Evolutionary conservation across 2,888 invertebrate species (phyloP).

Genomic region (Caenorhabditis afra): DNA sequence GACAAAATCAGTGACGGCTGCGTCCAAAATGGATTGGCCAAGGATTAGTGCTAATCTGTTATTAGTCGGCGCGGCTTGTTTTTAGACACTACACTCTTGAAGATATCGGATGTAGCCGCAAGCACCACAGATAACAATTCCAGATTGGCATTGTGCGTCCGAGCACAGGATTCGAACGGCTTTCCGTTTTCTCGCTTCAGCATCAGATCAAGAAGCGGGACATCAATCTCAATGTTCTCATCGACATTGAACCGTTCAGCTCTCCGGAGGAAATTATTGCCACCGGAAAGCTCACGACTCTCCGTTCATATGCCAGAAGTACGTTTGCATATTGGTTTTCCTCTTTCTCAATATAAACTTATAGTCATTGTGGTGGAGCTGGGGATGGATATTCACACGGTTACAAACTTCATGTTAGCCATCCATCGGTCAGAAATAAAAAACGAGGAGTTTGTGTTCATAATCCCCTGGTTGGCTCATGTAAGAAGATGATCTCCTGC

Average conservation of each 20-base stretch:
- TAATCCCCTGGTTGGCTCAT: slow-evolving; percentile 79
- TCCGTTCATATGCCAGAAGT: slow-evolving; percentile 72
- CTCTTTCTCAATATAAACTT: slow-evolving; percentile 6
- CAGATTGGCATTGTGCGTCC: slow-evolving; percentile 77
- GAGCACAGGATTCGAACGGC: slow-evolving; percentile 69
- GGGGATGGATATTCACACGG: slow-evolving; percentile 78
- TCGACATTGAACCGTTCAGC: slow-evolving; percentile 76
- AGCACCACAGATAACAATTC: slow-evolving; percentile 26
- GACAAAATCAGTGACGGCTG: slow-evolving; percentile 16
- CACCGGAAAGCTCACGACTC: slow-evolving; percentile 69
- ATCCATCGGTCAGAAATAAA: slow-evolving; percentile 72
- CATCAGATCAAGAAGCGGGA: slow-evolving; percentile 72
- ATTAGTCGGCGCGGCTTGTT: slow-evolving; percentile 48
- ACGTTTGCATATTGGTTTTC: no score
- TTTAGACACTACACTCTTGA: slow-evolving; percentile 23
- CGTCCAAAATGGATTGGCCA: slow-evolving; percentile 46
- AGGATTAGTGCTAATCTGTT: slow-evolving; percentile 55
- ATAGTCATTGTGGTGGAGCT: slow-evolving; percentile 78
- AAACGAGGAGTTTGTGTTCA: slow-evolving; percentile 77
- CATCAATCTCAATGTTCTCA: slow-evolving; percentile 72
- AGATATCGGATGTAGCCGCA: slow-evolving; percentile 23
- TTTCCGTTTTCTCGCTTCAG: slow-evolving; percentile 74
- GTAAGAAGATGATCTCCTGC: slow-evolving; percentile 56
- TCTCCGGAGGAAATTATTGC: slow-evolving; percentile 78
- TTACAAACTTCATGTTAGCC: slow-evolving; percentile 77